Evolutionary conservation across 2,888 invertebrate species (phyloP), one percentile per base, ranked within the genome.

Genomic region (Vannuccia rotundouncinata): DNA sequence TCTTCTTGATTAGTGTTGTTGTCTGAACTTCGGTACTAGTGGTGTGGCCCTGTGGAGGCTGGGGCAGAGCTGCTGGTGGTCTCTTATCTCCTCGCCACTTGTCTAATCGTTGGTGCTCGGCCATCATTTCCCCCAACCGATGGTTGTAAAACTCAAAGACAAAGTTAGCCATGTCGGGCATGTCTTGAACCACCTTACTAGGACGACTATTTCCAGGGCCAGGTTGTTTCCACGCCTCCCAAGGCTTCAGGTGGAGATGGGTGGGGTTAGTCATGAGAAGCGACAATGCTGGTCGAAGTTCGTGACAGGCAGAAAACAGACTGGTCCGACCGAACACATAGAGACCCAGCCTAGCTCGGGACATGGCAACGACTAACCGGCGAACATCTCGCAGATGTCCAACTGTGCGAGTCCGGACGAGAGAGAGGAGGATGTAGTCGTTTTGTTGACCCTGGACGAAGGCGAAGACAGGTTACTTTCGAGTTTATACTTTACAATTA

Each of bases 401-500:
- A n/a, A 99, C 97, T 0, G 95, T 94, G 86, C 92, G 92, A 0
- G 98, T 98, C 82, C 97, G 91, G 28, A 99, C 99, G 75, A 99
- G 89, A 0, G 98, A 99, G 77, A 99, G 91, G 22, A 99, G 90
- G 82, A 99, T 95, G 85, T 94, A 95, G 89, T 99, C 99, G 89
- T 99, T 99, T 89, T 99, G 99, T 86, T 99, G 99, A 81, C 99
- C 99, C 87, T 99, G 99, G 10, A 22, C n/a, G n/a, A n/a, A n/a
- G n/a, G n/a, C n/a, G n/a, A n/a, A n/a, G n/a, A n/a, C n/a, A n/a
- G n/a, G n/a, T n/a, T n/a, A n/a, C n/a, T n/a, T n/a, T n/a, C n/a
- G n/a, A n/a, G n/a, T n/a, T n/a, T n/a, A n/a, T n/a, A n/a, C n/a
- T n/a, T n/a, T n/a, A n/a, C n/a, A n/a, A n/a, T n/a, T n/a, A n/a